These are phyloP conservation scores for Elephantulus edwardii DNA, from an alignment of 2,113 vertebrate species.

Conservation along the genomic window DNA sequence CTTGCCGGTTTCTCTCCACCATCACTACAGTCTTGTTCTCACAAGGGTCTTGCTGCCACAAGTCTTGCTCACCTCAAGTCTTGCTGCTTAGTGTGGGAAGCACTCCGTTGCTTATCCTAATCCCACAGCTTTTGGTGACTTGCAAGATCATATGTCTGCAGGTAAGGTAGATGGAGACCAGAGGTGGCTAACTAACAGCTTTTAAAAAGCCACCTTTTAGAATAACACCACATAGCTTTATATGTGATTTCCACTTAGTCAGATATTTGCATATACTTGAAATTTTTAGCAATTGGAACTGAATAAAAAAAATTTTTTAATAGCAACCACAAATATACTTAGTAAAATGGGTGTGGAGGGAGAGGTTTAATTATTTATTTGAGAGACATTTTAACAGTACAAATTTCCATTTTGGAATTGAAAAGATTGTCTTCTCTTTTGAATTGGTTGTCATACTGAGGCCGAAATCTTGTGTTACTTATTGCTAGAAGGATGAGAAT, in stretches of 20 bases:
- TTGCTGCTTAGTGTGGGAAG: too few species aligned
- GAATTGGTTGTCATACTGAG: background rate
- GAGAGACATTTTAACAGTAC: background rate
- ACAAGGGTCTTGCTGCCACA: too few species aligned
- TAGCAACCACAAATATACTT: background rate
- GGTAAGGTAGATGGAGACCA: too few species aligned
- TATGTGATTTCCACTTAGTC: constrained; percentile 10
- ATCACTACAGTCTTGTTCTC: too few species aligned
- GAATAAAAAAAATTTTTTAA: background rate
- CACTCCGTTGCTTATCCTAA: too few species aligned
- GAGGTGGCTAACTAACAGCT: too few species aligned
- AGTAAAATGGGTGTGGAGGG: background rate
- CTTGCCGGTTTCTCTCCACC: too few species aligned
- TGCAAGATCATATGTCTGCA: too few species aligned
- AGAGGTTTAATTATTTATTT: background rate
- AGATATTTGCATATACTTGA: background rate
- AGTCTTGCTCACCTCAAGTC: too few species aligned
- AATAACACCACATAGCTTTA: too few species aligned
- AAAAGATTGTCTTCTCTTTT: constrained; percentile 23
- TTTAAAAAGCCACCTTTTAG: too few species aligned
- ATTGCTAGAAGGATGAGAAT: background rate
- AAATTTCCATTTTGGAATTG: background rate
- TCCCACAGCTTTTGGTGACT: too few species aligned
- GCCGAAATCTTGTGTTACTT: background rate
- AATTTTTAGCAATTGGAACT: constrained; percentile 38